Percentiles rank a stretch among this genome's conserved stretches.
These are phyloP conservation scores for Gallinago stenura DNA, from an alignment of 2,797 vertebrate genomes.

Conservation along the genomic window DNA sequence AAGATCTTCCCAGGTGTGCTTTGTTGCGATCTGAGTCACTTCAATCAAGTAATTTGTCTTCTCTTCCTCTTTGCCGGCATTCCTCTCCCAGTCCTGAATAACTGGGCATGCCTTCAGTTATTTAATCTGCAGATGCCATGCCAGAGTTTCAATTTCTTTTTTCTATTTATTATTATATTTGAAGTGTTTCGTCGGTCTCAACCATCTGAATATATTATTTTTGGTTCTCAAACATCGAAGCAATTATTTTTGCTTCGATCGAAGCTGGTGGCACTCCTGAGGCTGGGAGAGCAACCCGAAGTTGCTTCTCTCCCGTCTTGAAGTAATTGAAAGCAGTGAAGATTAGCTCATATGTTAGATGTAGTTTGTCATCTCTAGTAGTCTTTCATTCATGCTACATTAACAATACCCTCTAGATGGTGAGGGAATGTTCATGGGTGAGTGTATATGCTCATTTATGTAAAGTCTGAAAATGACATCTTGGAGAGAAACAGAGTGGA, in stretches of 20 bases:
- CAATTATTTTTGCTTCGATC: neutral
- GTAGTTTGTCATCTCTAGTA: neutral
- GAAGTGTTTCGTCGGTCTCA: neutral
- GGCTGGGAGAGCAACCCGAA: neutral
- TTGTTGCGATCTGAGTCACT: neutral
- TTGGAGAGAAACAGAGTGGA: accelerated
- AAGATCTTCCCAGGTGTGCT: neutral
- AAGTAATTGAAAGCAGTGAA: neutral
- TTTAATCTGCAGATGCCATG: neutral
- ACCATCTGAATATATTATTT: neutral
- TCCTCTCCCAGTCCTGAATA: neutral
- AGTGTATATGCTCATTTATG: neutral
- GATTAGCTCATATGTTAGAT: neutral
- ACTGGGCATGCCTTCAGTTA: neutral
- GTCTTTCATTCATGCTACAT: neutral
- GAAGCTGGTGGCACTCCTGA: neutral
- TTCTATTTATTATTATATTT: neutral
- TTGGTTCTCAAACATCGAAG: neutral
- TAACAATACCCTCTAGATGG: neutral
- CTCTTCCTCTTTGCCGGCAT: neutral
- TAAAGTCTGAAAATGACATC: neutral
- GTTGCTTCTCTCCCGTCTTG: neutral
- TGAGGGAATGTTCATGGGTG: neutral
- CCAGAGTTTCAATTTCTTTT: neutral
- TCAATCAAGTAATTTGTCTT: accelerated